phyloP scores from a whole-genome alignment of 1,140 invertebrate genomes.

The Neuroterus valhalla region DNA sequence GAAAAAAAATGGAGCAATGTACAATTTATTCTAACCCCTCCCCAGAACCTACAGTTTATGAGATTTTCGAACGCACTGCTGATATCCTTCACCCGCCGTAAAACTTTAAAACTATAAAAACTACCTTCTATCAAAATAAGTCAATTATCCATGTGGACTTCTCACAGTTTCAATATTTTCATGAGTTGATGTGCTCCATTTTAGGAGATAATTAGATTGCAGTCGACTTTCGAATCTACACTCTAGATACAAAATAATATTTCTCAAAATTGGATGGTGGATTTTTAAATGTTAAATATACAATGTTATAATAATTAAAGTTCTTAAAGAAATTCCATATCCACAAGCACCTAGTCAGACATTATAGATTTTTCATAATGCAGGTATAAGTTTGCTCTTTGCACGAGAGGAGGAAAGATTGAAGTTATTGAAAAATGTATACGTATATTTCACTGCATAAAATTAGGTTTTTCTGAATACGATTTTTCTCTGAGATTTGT shows the following conservation, averaged over 20 bases:
- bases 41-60: slow-evolving; percentile 7
- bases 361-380: slow-evolving; percentile 26
- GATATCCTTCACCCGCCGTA: not conserved
- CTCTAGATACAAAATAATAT: too few relatives aligned
- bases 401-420: not conserved
- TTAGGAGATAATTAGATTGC: too few relatives aligned
- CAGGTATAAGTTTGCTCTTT: not conserved
- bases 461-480: not conserved
- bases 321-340: slow-evolving; percentile 7
- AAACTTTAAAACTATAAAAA: not conserved
- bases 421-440: not conserved
- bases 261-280: too few relatives aligned
- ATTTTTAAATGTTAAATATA: not conserved
- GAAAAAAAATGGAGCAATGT: not conserved
- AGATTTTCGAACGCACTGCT: not conserved
- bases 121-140: slow-evolving; percentile 2
- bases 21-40: slow-evolving; percentile 9
- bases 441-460: not conserved
- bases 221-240: too few relatives aligned
- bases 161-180: too few relatives aligned
- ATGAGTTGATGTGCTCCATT: too few relatives aligned
- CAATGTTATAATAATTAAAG: slow-evolving; percentile 11
- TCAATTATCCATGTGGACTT: too few relatives aligned
- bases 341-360: slow-evolving; percentile 4
- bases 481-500: too few relatives aligned